phyloP scores from a whole-genome alignment of 2,888 invertebrate genomes.

The Drosophila lutescens region DNA sequence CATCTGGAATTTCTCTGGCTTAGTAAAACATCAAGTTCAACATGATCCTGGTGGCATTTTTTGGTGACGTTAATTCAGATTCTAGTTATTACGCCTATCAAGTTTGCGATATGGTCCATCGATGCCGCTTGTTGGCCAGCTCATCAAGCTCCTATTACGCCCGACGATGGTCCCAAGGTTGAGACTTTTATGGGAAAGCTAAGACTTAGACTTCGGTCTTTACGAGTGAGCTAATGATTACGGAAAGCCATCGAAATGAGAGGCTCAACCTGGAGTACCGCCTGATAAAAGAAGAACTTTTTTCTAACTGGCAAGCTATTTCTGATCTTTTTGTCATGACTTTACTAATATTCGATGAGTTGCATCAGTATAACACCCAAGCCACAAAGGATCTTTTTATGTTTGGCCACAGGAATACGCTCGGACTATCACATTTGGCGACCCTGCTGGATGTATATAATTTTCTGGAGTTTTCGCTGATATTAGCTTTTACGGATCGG shows the following conservation, averaged over 20 bases:
- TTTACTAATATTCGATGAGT: conserved; percentile 53
- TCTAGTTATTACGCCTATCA: conserved; percentile 60
- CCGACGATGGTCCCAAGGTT: conserved; percentile 19
- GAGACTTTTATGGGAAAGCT: conserved; percentile 54
- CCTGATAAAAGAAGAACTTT: conserved; percentile 68
- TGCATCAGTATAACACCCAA: conserved; percentile 70
- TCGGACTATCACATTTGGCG: conserved; percentile 39
- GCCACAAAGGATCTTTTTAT: conserved; percentile 47
- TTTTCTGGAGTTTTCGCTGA: conserved; percentile 64
- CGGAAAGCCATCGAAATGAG: conserved; percentile 70
- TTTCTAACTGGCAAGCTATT: conserved; percentile 74
- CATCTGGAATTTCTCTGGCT: conserved; percentile 48
- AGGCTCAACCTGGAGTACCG: conserved; percentile 67
- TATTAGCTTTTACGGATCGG: conserved; percentile 53
- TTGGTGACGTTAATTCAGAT: conserved; percentile 49
- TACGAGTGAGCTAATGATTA: conserved; percentile 62
- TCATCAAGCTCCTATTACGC: neutral
- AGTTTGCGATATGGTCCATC: conserved; percentile 47
- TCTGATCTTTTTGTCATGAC: conserved; percentile 63
- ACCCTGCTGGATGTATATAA: conserved; percentile 56
- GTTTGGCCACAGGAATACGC: conserved; percentile 42
- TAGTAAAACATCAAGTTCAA: conserved; percentile 59
- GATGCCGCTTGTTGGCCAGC: conserved; percentile 53
- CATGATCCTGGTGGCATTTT: conserved; percentile 48
- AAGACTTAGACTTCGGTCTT: conserved; percentile 50